Conservation (phyloP, 1,140 invertebrate species). For the Trachelipus rathkii region DNA sequence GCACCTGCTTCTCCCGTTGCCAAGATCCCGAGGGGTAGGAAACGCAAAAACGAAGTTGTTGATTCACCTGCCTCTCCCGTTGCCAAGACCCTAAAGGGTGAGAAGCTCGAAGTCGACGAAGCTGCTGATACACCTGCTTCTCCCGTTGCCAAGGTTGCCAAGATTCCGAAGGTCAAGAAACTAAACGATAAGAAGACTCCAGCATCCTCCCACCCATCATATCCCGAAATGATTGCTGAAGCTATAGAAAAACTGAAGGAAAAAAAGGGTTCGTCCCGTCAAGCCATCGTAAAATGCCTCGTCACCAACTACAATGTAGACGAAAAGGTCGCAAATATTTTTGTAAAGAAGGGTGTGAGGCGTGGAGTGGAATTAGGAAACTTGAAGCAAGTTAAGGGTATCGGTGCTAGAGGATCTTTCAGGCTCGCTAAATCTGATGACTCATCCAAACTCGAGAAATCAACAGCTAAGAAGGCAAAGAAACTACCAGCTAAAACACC, state of each 20-base stretch:
- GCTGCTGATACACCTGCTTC: neutral
- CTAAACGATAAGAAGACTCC: conserved; percentile 34
- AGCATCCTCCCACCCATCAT: conserved; percentile 49
- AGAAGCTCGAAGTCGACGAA: too few species aligned
- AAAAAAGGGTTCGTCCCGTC: conserved; percentile 58
- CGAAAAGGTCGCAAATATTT: conserved; percentile 56
- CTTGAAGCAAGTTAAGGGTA: conserved; percentile 60
- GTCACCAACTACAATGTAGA: conserved; percentile 57
- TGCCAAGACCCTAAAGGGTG: too few species aligned
- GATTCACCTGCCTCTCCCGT: too few species aligned
- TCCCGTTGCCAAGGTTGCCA: too few species aligned
- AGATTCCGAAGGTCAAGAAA: conserved; percentile 33
- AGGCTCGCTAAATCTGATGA: conserved; percentile 50
- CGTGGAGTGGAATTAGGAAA: conserved; percentile 53
- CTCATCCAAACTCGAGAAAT: too few species aligned
- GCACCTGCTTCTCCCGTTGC: too few species aligned
- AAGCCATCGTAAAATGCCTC: conserved; percentile 64
- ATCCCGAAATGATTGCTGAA: conserved; percentile 53
- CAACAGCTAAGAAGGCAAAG: too few species aligned
- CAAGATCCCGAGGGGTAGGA: too few species aligned
- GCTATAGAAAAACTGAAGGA: conserved; percentile 61
- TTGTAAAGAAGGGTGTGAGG: conserved; percentile 55
- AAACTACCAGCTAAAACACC: conserved; percentile 28
- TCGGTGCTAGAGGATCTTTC: conserved; percentile 61
- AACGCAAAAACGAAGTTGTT: too few species aligned